Conservation (phyloP, 2,113 vertebrate species). For the Tor tambroides region DNA sequence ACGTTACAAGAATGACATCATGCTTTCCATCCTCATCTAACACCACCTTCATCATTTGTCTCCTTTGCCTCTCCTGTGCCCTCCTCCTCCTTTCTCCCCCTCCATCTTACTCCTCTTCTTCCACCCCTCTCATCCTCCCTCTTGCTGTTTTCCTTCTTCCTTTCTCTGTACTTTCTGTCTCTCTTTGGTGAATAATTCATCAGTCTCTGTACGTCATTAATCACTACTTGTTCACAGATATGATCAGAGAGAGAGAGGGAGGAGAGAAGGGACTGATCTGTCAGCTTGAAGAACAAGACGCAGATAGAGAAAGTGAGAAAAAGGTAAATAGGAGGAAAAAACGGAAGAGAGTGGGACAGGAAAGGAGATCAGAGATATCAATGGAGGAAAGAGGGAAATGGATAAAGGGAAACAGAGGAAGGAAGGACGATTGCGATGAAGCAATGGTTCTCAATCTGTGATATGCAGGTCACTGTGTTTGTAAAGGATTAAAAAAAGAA, state of each 20-base stretch:
- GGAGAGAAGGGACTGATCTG: conserved; percentile 60
- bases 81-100: conserved; percentile 57
- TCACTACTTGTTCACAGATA: conserved; percentile 81
- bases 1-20: not conserved
- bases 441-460: not conserved
- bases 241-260: conserved; percentile 62
- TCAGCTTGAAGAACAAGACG: conserved; percentile 50
- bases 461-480: not conserved
- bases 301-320: conserved; percentile 37
- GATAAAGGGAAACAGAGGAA: not conserved
- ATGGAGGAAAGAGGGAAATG: not conserved
- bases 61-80: conserved; percentile 1
- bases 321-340: conserved; percentile 13
- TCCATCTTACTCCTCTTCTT: conserved; percentile 38
- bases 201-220: conserved; percentile 82
- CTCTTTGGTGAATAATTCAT: conserved; percentile 75
- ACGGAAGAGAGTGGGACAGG: conserved; percentile 27
- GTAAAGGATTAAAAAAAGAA: not conserved
- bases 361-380: conserved; percentile 10
- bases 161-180: conserved; percentile 28
- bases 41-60: conserved; percentile 9
- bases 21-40: not conserved
- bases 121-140: conserved; percentile 12
- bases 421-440: not conserved
- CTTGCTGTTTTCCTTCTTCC: conserved; percentile 33